A percentile compares a stretch with the other conserved stretches of the same genome.
These are phyloP conservation scores for Enteromius argenteus DNA, from an alignment of 2,797 vertebrate genomes.

Conservation along the genomic window DNA sequence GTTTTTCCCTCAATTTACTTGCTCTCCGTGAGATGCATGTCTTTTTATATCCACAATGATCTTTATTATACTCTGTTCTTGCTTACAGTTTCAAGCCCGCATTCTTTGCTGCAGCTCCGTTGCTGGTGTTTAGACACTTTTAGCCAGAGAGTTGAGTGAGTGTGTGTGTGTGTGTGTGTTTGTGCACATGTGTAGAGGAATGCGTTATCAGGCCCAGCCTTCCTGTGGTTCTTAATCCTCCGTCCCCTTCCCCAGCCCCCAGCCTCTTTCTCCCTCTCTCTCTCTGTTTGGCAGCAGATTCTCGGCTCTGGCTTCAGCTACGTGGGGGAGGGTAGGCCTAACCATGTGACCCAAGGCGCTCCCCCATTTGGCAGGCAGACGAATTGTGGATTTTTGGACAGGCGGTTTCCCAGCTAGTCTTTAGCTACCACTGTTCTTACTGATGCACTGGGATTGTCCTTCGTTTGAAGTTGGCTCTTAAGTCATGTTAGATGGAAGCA, in stretches of 20 bases:
- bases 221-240: slow-evolving; percentile 62
- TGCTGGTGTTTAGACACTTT: slow-evolving; percentile 34
- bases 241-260: slow-evolving; percentile 45
- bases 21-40: not conserved
- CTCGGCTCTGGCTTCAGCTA: slow-evolving; percentile 30
- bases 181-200: slow-evolving; percentile 51
- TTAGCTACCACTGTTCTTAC: slow-evolving; percentile 30
- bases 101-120: slow-evolving; percentile 12
- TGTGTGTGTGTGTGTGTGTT: slow-evolving; percentile 31
- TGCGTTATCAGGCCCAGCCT: slow-evolving; percentile 64
- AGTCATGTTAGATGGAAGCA: not conserved
- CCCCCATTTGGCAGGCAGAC: slow-evolving; percentile 48
- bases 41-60: slow-evolving; percentile 24
- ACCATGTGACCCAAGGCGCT: slow-evolving; percentile 47
- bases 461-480: slow-evolving; percentile 14
- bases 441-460: slow-evolving; percentile 26
- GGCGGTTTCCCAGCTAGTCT: slow-evolving; percentile 18
- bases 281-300: slow-evolving; percentile 33
- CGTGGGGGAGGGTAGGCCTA: slow-evolving; percentile 32
- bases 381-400: slow-evolving; percentile 45
- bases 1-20: slow-evolving; percentile 5
- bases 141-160: slow-evolving; percentile 17
- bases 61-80: slow-evolving; percentile 24
- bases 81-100: not conserved
- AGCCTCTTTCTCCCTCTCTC: slow-evolving; percentile 18